Evolutionary conservation across 2,113 vertebrate species (phyloP).

Genomic region (Carlito syrichta): DNA sequence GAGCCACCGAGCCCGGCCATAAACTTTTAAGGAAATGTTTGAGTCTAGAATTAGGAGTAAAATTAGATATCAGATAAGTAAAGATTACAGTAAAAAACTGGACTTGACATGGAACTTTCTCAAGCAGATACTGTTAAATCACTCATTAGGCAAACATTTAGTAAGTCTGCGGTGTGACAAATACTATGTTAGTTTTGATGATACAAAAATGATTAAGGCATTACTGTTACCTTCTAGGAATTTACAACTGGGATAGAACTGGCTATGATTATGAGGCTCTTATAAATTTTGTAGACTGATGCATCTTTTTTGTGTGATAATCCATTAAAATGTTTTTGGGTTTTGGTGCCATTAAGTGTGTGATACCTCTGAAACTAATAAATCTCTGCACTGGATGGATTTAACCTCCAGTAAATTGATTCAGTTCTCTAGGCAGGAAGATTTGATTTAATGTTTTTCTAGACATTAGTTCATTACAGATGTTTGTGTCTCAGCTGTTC

Average conservation of each 20-base stretch:
- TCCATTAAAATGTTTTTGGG: background rate
- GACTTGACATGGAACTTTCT: background rate
- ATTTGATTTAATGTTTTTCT: constrained; percentile 25
- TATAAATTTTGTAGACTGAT: constrained; percentile 30
- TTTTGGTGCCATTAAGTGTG: constrained; percentile 18
- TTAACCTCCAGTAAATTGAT: constrained; percentile 1
- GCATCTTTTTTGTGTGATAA: background rate
- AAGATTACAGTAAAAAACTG: background rate
- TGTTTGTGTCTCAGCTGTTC: background rate
- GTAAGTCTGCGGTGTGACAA: background rate
- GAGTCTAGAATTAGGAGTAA: constrained; percentile 35
- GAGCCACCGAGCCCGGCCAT: no score
- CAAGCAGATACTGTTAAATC: background rate
- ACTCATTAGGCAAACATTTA: background rate
- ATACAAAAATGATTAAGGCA: background rate
- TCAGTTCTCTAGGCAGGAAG: background rate
- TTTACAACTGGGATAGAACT: background rate
- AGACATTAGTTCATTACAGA: background rate
- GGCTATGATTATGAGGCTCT: background rate
- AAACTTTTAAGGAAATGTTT: constrained; percentile 35
- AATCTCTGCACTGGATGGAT: background rate
- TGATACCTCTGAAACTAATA: constrained; percentile 18
- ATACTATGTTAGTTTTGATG: constrained; percentile 15
- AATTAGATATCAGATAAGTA: constrained; percentile 12
- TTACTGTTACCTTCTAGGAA: constrained; percentile 28